Base-by-base conservation (phyloP, 2,888 invertebrate genomes). In the Apantesis nais region DNA sequence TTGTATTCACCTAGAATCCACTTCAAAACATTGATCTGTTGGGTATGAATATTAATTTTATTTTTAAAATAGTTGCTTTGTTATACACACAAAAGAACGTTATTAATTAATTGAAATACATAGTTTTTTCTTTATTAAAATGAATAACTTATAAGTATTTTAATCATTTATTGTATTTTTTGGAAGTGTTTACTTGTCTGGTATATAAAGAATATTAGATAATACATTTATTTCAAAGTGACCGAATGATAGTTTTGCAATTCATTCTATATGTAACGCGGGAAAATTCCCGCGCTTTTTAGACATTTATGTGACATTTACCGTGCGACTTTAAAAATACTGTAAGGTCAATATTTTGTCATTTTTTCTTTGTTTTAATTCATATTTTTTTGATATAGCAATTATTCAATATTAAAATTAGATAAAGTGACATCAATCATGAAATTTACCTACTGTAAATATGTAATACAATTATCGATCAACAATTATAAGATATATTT, bases 271-370 rank as follows among this genome's bases (percentile, higher is more conserved):
- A 66, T 31, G 34, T 66, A 22, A 31, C 60, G 34, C 41, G 34
- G 31, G 22, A 34, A 60, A 60, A 60, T 69, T 65, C 69, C 65
- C 64, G 60, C 64, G 69, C 29, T 64, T 14, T 65, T 48, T 19
- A 48, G n/a, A 31, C 55, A 55, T 55, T 55, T n/a, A 9, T 16
- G 55, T 41, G 55, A 69, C 60, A 58, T 37, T 64, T 67, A n/a
- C 25, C 16, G 60, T 67, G 71, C 39, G 67, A 64, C 39, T 66
- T 66, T 39, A 52, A 34, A 68, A 41, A 66, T 14, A 52, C n/a
- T 22, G 41, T 67, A 67, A 71, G 64, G 68, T 68, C 52, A 65
- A 67, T 39, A 34, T 65, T 65, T 68, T 52, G 39, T 58, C 29
- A 67, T 64, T 58, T 19, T 64, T 68, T 64, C 64, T 29, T 69